Base-by-base conservation (phyloP, 1,140 invertebrate genomes). In the Neuroterus valhalla region DNA sequence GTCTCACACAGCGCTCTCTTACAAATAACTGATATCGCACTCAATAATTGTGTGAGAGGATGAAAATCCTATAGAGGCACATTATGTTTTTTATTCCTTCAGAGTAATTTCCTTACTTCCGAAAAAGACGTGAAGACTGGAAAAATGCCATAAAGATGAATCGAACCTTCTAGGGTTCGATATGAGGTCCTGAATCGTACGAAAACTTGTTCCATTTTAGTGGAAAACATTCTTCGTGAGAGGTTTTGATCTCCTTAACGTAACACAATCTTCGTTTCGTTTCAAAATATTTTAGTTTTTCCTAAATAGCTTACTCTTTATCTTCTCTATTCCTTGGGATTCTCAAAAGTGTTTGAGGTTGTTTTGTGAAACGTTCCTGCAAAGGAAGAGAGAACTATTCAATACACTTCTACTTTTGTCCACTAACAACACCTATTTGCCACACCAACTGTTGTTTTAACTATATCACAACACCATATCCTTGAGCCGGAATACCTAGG, bases 1-100 rank as follows among this genome's bases (percentile, higher is more conserved):
- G 71, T 42, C 42, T 62, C 67, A 31, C 21, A 6, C 4, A 15
- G 10, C 38, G 50, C 46, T 55, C 70, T 81, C 72, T 75, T 71
- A 76, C 50, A 71, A 79, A 72, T 82, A 78, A 82, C 78, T 79
- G 52, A 62, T 44, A 50, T 68, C 72, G 71, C 66, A 68, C 52
- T 66, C 19, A 48, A 31, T 46, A 44, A n/a, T 62, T 68, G 19
- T 26, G 48, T 10, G 15, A 44, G 66, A 45, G 70, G 52, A 31
- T 43, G 68, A 75, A 44, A 68, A 12, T 21, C 3, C 21, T 19
- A 21, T 26, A 68, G 15, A 23, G 3, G 15, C 6, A 68, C 15
- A 19, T 4, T 23, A 62, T 26, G 31, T 62, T 31, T 62, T 62
- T 23, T 0, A 23, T 15, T 11, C 12, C 1, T 21, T 55, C 1